These are phyloP conservation scores for Lemur catta DNA, from an alignment of 2,797 vertebrate species.

Conservation along the genomic window DNA sequence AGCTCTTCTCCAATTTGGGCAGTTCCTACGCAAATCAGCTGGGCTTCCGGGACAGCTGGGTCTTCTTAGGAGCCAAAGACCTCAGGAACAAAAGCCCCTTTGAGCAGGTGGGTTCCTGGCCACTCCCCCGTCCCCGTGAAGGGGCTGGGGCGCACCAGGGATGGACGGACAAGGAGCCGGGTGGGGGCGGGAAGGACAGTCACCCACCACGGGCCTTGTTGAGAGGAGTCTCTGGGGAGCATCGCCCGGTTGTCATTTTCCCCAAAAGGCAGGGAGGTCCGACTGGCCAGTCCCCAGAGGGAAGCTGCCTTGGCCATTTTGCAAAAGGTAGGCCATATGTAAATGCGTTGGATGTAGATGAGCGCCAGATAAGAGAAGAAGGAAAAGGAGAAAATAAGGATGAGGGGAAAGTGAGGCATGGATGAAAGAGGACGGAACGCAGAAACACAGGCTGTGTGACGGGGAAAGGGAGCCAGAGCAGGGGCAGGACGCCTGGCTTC, in stretches of 20 bases:
- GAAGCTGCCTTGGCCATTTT: background rate
- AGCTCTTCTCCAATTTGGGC: conserved; percentile 85
- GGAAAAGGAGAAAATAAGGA: background rate
- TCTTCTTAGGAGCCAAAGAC: conserved; percentile 88
- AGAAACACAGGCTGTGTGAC: rapidly evolving
- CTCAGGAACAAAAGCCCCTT: conserved; percentile 84
- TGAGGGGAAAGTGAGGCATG: background rate
- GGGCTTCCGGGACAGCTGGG: conserved; percentile 90
- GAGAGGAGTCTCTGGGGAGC: background rate
- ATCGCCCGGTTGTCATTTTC: background rate
- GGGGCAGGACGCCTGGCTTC: background rate
- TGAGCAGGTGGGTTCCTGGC: conserved; percentile 88
- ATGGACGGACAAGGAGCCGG: background rate
- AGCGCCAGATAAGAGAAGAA: background rate
- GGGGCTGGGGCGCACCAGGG: too few relatives aligned
- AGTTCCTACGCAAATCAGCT: conserved; percentile 85
- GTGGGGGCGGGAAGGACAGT: background rate
- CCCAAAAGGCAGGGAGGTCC: background rate
- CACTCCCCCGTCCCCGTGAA: background rate
- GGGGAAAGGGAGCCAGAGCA: background rate
- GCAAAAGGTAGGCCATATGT: background rate
- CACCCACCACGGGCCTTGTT: too few relatives aligned
- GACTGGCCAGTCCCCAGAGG: background rate
- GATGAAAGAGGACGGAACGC: background rate
- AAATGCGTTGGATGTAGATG: rapidly evolving